Conservation (phyloP, 1,140 invertebrate species). For the Drosophila sturtevanti region DNA sequence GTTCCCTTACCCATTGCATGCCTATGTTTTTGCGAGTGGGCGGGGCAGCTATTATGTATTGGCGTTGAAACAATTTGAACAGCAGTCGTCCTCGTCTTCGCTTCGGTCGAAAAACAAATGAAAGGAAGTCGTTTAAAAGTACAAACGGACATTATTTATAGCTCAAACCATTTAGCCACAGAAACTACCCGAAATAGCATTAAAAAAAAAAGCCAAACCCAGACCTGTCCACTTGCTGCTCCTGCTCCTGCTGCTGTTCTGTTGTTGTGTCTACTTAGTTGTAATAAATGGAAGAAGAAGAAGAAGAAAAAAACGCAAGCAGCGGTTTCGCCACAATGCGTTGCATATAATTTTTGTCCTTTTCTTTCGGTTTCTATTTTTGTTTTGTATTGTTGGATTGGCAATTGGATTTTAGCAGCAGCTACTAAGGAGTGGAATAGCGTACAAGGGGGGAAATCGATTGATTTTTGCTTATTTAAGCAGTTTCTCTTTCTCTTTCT, state of each 20-base stretch:
- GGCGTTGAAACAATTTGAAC: conserved; percentile 82
- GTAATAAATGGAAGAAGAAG: conserved; percentile 80
- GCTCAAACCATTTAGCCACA: conserved; percentile 79
- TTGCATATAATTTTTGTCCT: conserved; percentile 68
- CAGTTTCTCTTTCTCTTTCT: conserved; percentile 57
- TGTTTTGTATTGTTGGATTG: conserved; percentile 7
- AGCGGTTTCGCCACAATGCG: conserved; percentile 51
- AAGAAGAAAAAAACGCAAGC: conserved; percentile 39
- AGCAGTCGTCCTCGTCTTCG: conserved; percentile 43
- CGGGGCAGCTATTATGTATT: conserved; percentile 79
- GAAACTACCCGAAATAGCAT: conserved; percentile 62
- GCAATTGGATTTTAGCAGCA: conserved; percentile 59
- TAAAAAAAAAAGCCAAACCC: conserved; percentile 30
- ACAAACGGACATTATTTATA: conserved; percentile 83
- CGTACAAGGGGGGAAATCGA: conserved; percentile 62
- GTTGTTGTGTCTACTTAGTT: conserved; percentile 75
- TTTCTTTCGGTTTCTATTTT: conserved; percentile 10
- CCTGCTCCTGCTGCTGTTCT: conserved; percentile 22
- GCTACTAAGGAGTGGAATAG: conserved; percentile 35
- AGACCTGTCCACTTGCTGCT: conserved; percentile 21
- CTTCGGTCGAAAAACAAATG: conserved; percentile 69
- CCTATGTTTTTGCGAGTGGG: conserved; percentile 20
- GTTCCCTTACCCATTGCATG: not conserved
- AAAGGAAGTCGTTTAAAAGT: conserved; percentile 83
- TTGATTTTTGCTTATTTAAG: conserved; percentile 79